phyloP scores from a whole-genome alignment of 2,888 invertebrate species.

The Rhingia rostrata region DNA sequence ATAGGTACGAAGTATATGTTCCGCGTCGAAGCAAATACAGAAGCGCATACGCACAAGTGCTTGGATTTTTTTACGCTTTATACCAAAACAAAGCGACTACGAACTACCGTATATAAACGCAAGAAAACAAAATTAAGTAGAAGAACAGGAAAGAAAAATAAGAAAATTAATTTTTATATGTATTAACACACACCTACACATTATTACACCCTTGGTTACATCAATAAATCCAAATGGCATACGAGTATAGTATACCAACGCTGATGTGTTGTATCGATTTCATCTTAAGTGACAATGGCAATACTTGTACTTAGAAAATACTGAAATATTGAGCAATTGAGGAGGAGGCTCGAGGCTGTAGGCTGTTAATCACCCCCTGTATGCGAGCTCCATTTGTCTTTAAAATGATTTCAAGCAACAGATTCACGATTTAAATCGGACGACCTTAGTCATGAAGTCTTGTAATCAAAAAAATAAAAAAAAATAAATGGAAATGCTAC shows the following conservation, averaged over 20 bases:
- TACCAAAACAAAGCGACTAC: conserved; percentile 28
- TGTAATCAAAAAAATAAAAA: background rate
- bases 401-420: conserved; percentile 21
- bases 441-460: conserved; percentile 28
- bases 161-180: conserved; percentile 7
- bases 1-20: conserved; percentile 1
- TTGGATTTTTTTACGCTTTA: background rate
- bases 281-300: background rate
- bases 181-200: background rate
- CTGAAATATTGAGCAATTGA: too few species aligned
- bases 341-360: background rate
- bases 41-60: conserved; percentile 1
- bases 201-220: background rate
- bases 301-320: background rate
- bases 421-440: conserved; percentile 4
- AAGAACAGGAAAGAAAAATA: background rate
- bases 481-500: too few species aligned
- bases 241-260: background rate
- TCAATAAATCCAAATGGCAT: background rate
- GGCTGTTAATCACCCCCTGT: background rate
- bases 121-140: background rate
- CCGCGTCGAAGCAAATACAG: background rate
- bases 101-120: conserved; percentile 6
- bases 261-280: conserved; percentile 19
- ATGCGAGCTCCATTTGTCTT: conserved; percentile 19